These are phyloP conservation scores for Eulemur rufifrons DNA, from an alignment of 2,113 vertebrate species.

Conservation along the genomic window DNA sequence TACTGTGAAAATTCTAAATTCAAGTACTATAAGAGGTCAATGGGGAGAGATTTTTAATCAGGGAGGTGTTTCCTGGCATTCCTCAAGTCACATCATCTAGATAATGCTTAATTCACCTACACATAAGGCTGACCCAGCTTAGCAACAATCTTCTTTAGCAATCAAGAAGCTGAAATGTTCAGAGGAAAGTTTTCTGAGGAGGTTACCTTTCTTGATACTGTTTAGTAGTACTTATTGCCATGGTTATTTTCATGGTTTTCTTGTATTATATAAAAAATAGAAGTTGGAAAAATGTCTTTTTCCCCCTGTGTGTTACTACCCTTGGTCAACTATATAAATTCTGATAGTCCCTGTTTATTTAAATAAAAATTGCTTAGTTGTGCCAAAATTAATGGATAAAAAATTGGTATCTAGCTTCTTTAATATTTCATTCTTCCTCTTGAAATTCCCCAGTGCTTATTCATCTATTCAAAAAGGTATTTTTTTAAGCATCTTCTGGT, in stretches of 20 bases:
- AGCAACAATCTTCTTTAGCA: not conserved
- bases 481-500: not conserved
- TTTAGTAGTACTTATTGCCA: not conserved
- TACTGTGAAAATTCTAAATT: not conserved
- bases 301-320: not conserved
- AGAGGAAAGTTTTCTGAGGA: not conserved
- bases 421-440: constrained; percentile 12
- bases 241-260: not conserved
- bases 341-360: not conserved
- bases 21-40: not conserved
- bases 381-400: not conserved
- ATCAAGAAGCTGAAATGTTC: not conserved
- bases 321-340: not conserved
- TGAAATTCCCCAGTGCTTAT: not conserved
- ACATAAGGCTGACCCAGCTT: not conserved
- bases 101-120: not conserved
- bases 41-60: not conserved
- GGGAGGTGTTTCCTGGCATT: not conserved
- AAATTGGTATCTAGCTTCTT: not conserved
- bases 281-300: not conserved
- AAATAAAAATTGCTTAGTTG: not conserved
- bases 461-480: not conserved
- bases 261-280: not conserved
- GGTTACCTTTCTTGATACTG: not conserved
- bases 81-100: not conserved